Conservation (phyloP, 2,113 vertebrate species). For the Vanacampus margaritifer region DNA sequence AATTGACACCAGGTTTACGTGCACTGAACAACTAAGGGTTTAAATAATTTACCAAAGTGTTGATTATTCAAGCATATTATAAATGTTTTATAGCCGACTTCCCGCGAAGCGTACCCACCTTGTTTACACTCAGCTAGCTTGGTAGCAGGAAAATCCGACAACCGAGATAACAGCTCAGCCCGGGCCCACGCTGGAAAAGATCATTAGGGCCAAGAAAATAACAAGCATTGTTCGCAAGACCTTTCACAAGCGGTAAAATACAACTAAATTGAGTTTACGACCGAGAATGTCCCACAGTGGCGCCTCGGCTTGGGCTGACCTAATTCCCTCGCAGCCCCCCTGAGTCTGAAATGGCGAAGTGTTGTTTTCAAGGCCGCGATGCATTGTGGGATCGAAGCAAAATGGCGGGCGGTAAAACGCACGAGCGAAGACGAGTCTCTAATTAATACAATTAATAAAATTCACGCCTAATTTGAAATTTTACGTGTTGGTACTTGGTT, state of each 20-base stretch:
- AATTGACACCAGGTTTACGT: not conserved
- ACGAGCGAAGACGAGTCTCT: not conserved
- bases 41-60: not conserved
- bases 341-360: conserved; percentile 70
- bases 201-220: conserved; percentile 37
- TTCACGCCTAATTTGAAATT: too few species aligned
- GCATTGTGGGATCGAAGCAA: conserved; percentile 62
- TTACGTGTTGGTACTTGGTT: too few species aligned
- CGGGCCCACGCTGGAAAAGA: conserved; percentile 49
- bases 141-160: conserved; percentile 48
- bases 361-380: conserved; percentile 58
- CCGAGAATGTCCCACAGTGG: not conserved
- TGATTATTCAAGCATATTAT: not conserved
- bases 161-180: conserved; percentile 49
- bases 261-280: not conserved
- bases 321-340: conserved; percentile 15
- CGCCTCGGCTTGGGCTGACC: conserved; percentile 45
- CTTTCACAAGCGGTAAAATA: not conserved
- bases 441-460: too few species aligned
- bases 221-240: conserved; percentile 39
- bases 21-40: not conserved
- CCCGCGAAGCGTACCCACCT: conserved; percentile 34
- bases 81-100: not conserved
- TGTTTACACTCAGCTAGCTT: conserved; percentile 53
- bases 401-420: conserved; percentile 49